These are phyloP conservation scores for Coelopa frigida DNA, from an alignment of 1,140 invertebrate genomes.

Conservation along the genomic window DNA sequence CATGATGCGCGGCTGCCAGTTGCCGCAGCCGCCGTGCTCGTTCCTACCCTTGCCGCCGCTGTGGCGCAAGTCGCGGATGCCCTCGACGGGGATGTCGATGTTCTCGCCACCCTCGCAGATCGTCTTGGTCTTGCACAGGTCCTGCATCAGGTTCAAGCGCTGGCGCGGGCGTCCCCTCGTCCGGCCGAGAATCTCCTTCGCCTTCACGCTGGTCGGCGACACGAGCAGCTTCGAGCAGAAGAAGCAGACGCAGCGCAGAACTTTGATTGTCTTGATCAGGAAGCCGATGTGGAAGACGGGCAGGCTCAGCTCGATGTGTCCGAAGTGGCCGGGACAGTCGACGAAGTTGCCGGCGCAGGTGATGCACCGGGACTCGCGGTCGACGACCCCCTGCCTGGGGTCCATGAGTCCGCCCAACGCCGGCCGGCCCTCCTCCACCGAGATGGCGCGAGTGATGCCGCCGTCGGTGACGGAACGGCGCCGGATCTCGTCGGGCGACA, in stretches of 20 bases:
- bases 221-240: conserved; percentile 91
- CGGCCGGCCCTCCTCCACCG: conserved; percentile 94
- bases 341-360: conserved; percentile 97
- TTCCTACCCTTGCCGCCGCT: conserved; percentile 54
- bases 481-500: conserved; percentile 94
- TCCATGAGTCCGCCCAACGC: conserved; percentile 97
- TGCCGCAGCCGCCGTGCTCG: conserved; percentile 87
- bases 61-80: conserved; percentile 53
- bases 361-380: conserved; percentile 83
- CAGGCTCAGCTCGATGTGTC: conserved; percentile 93
- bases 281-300: conserved; percentile 97
- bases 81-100: conserved; percentile 75
- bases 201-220: conserved; percentile 75
- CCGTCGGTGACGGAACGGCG: conserved; percentile 94
- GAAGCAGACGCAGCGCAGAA: conserved; percentile 91
- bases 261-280: conserved; percentile 90
- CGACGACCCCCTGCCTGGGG: conserved; percentile 92
- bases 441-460: conserved; percentile 90
- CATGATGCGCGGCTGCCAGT: conserved; percentile 87
- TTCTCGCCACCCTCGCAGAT: conserved; percentile 97
- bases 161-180: conserved; percentile 90
- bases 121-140: conserved; percentile 92
- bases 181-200: conserved; percentile 84
- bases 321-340: conserved; percentile 97
- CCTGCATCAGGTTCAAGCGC: conserved; percentile 87